Evolutionary conservation across 1,140 invertebrate genomes (phyloP).

Genomic region (Ectropis grisescens): DNA sequence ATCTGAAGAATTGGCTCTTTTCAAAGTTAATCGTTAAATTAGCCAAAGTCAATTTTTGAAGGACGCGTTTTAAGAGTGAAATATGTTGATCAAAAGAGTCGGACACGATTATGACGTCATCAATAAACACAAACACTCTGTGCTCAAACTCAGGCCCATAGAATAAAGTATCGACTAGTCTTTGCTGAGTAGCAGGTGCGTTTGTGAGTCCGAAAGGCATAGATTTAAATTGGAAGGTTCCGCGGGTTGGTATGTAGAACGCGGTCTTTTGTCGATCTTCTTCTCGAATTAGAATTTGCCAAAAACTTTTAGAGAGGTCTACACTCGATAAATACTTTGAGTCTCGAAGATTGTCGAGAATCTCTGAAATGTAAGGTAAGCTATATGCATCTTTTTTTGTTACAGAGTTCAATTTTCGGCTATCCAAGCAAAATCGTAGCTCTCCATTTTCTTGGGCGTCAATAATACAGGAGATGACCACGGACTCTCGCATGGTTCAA

Average conservation of each 20-base stretch:
- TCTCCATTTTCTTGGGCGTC: constrained; percentile 51
- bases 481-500: constrained; percentile 44
- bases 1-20: neutral
- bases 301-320: neutral
- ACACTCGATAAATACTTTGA: neutral
- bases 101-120: neutral
- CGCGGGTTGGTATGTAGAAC: neutral
- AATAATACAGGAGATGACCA: constrained; percentile 56
- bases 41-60: neutral
- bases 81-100: neutral
- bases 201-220: neutral
- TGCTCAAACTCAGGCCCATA: neutral
- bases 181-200: neutral
- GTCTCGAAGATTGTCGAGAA: neutral
- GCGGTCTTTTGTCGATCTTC: neutral
- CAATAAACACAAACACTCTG: neutral
- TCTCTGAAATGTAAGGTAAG: neutral
- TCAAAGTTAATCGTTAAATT: neutral
- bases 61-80: neutral
- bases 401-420: constrained; percentile 11
- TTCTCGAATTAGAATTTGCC: neutral
- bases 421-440: constrained; percentile 35
- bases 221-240: neutral
- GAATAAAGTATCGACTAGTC: neutral
- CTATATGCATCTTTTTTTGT: constrained; percentile 10